Conservation (phyloP, 1,140 invertebrate genomes). For the Lordiphosa mommai region DNA sequence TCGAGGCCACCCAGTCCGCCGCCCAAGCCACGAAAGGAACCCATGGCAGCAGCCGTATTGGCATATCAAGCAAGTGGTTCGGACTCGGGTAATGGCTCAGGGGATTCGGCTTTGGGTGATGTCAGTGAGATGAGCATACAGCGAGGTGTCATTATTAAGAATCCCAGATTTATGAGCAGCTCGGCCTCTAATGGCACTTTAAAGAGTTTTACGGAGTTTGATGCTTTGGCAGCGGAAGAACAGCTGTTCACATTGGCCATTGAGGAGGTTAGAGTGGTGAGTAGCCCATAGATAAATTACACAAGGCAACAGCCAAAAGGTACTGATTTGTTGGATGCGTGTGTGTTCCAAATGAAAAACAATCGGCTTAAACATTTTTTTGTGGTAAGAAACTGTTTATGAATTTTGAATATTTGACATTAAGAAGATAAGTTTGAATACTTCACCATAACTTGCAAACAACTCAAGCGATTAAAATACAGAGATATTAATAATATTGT, state of each 20-base stretch:
- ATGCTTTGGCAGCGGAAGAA: slow-evolving; percentile 84
- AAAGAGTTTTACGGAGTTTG: slow-evolving; percentile 84
- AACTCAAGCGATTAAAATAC: too few relatives aligned
- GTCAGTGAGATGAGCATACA: slow-evolving; percentile 76
- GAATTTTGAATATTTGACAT: too few relatives aligned
- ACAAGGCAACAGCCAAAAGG: too few relatives aligned
- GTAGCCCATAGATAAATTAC: not conserved
- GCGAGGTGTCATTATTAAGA: slow-evolving; percentile 82
- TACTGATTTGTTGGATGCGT: too few relatives aligned
- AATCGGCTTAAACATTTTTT: too few relatives aligned
- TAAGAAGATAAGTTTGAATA: too few relatives aligned
- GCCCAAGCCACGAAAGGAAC: slow-evolving; percentile 84
- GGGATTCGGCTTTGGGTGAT: slow-evolving; percentile 88
- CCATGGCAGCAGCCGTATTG: slow-evolving; percentile 80
- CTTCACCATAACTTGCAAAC: too few relatives aligned
- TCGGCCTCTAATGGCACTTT: slow-evolving; percentile 82
- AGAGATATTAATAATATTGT: too few relatives aligned
- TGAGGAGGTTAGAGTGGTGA: slow-evolving; percentile 80
- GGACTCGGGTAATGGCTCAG: slow-evolving; percentile 92
- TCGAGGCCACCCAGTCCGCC: slow-evolving; percentile 81
- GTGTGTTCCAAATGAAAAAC: too few relatives aligned
- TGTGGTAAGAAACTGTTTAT: too few relatives aligned
- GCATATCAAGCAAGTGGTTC: slow-evolving; percentile 90
- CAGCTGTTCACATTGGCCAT: slow-evolving; percentile 83
- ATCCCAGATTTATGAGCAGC: slow-evolving; percentile 81